A percentile compares a stretch with the other conserved stretches of the same genome.
phyloP scores from a whole-genome alignment of 2,113 vertebrate species.

The Oplegnathus fasciatus region DNA sequence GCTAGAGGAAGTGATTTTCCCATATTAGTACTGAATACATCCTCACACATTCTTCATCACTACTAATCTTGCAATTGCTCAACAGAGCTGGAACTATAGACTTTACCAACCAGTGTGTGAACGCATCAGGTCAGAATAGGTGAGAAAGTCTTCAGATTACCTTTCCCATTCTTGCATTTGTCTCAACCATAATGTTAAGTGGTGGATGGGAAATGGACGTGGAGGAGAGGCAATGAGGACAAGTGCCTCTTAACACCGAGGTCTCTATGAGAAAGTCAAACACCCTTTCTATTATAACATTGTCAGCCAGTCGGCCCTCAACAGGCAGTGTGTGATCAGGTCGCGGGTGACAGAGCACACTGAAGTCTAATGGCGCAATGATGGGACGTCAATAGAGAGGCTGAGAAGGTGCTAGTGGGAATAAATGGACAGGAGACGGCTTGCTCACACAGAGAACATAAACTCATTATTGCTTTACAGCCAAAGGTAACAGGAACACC shows the following conservation, averaged over 20 bases:
- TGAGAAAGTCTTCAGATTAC: not conserved
- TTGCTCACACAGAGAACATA: constrained; percentile 62
- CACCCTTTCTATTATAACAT: constrained; percentile 5
- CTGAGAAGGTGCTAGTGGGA: constrained; percentile 48
- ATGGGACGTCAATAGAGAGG: constrained; percentile 56
- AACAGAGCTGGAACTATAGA: not conserved
- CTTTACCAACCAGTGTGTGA: not conserved
- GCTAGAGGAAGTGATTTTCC: not conserved
- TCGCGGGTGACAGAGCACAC: constrained; percentile 71
- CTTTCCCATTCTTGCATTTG: not conserved
- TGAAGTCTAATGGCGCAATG: constrained; percentile 67
- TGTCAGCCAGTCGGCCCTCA: constrained; percentile 16
- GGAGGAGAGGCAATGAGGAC: not conserved
- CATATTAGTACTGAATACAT: not conserved
- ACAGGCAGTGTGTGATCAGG: constrained; percentile 72
- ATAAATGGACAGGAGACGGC: constrained; percentile 53
- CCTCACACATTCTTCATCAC: not conserved
- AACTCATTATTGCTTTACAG: constrained; percentile 76
- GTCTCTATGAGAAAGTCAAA: constrained; percentile 69
- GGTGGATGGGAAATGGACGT: constrained; percentile 12
- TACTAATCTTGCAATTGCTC: no score
- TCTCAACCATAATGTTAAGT: not conserved
- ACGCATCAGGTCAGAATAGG: not conserved
- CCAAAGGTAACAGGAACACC: constrained; percentile 38
- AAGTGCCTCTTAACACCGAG: constrained; percentile 25